These are phyloP conservation scores for Papilio protenor DNA, from an alignment of 2,888 invertebrate species.

Conservation along the genomic window DNA sequence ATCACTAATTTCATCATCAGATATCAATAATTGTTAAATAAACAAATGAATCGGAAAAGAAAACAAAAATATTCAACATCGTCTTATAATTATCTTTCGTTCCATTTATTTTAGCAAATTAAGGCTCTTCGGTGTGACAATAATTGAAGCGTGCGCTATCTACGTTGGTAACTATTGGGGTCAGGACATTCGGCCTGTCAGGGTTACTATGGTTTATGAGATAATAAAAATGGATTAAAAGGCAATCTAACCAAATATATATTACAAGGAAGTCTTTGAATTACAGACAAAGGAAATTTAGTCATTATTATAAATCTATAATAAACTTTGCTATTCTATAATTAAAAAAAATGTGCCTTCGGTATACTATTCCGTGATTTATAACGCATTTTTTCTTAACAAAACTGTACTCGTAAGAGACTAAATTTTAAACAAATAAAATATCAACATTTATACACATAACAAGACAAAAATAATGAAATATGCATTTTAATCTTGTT, in stretches of 20 bases:
- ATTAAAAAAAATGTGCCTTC: not conserved
- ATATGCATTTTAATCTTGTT: slow-evolving; percentile 7
- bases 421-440: not conserved
- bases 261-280: slow-evolving; percentile 6
- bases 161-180: not conserved
- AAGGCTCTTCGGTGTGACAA: slow-evolving; percentile 6
- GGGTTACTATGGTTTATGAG: slow-evolving; percentile 21
- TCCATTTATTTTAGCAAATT: slow-evolving; percentile 13
- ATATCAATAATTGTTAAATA: not conserved
- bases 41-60: not conserved
- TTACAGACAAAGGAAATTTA: not conserved
- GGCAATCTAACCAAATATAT: not conserved
- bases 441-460: not conserved
- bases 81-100: slow-evolving; percentile 3
- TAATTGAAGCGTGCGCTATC: slow-evolving; percentile 26
- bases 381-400: not conserved
- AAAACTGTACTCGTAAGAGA: not conserved
- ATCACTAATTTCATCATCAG: not conserved
- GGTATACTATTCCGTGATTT: not conserved
- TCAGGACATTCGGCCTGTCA: slow-evolving; percentile 14
- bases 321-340: not conserved
- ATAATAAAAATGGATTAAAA: slow-evolving; percentile 26
- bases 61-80: not conserved
- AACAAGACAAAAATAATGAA: not conserved
- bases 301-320: not conserved